These are phyloP conservation scores for Holothuria glaberrima DNA, from an alignment of 35 echinoderm and acorn worm species.

Conservation along the genomic window DNA sequence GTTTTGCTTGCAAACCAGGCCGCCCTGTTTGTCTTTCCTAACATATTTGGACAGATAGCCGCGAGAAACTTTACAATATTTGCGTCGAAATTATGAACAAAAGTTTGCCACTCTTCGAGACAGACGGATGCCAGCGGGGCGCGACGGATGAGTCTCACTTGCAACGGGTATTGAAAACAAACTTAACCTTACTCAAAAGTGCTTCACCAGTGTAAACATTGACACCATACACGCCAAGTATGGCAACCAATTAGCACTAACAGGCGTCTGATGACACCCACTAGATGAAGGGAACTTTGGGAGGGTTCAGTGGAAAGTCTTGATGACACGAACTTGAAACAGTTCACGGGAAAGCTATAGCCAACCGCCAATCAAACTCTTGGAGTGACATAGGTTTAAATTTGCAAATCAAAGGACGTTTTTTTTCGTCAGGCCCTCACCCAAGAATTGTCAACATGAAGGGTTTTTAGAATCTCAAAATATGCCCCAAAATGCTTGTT, in stretches of 20 bases:
- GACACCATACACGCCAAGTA: constrained; percentile 16
- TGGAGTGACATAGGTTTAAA: no score
- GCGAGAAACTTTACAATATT: constrained; percentile 27
- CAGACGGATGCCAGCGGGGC: constrained; percentile 38
- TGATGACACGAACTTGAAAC: no score
- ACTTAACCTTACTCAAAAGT: constrained; percentile 13
- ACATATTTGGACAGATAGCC: background rate
- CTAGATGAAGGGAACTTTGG: no score
- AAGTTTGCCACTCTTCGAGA: constrained; percentile 30
- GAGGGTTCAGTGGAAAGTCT: no score
- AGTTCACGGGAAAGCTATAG: no score
- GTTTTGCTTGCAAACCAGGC: background rate
- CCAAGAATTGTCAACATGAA: no score
- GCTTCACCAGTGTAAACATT: constrained; percentile 2
- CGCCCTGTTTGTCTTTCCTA: background rate
- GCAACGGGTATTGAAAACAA: constrained; percentile 40
- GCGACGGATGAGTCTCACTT: constrained; percentile 33
- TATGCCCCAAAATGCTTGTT: no score
- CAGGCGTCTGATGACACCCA: background rate
- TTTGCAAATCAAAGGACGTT: no score
- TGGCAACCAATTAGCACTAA: constrained; percentile 23
- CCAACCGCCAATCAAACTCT: no score
- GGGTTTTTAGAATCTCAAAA: no score
- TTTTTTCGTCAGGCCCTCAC: no score
- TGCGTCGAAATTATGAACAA: background rate